Conservation (phyloP, 1,140 invertebrate species). For the Hypsibius dujardini region DNA sequence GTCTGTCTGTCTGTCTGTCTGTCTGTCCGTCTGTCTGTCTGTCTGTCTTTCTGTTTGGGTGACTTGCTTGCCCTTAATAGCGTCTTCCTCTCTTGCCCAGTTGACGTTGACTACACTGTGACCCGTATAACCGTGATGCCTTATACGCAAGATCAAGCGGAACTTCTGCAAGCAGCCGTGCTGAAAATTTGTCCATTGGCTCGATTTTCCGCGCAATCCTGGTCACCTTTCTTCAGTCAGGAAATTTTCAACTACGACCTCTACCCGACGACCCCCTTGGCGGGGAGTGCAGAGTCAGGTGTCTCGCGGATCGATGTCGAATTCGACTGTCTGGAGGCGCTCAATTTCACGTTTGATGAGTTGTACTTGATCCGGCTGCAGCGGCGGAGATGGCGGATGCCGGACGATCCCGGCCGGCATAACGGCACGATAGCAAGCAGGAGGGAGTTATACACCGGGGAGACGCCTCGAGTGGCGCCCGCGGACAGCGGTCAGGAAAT, state of each 20-base stretch:
- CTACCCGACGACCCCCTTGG: not conserved
- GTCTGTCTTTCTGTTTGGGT: no score
- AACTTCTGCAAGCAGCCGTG: not conserved
- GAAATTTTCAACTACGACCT: not conserved
- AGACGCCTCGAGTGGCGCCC: not conserved
- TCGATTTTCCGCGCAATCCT: not conserved
- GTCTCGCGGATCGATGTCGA: conserved; percentile 15
- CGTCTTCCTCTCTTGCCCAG: no score
- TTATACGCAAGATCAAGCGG: not conserved
- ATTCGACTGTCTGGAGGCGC: conserved; percentile 12
- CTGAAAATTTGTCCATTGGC: conserved; percentile 6
- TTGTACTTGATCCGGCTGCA: conserved; percentile 6
- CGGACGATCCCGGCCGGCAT: not conserved
- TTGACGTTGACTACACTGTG: conserved; percentile 10
- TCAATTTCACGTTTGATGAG: conserved; percentile 14
- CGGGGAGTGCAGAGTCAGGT: not conserved
- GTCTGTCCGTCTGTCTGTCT: no score
- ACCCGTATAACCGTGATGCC: conserved; percentile 9
- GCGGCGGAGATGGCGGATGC: not conserved
- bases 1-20: no score
- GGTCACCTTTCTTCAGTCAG: not conserved
- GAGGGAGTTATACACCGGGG: not conserved
- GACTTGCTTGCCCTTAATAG: no score
- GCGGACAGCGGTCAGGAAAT: not conserved
- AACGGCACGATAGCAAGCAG: not conserved